A percentile compares a stretch with the other conserved stretches of the same genome.
Conservation (phyloP, 2,888 invertebrate species). For the Drosophila prolongata region DNA sequence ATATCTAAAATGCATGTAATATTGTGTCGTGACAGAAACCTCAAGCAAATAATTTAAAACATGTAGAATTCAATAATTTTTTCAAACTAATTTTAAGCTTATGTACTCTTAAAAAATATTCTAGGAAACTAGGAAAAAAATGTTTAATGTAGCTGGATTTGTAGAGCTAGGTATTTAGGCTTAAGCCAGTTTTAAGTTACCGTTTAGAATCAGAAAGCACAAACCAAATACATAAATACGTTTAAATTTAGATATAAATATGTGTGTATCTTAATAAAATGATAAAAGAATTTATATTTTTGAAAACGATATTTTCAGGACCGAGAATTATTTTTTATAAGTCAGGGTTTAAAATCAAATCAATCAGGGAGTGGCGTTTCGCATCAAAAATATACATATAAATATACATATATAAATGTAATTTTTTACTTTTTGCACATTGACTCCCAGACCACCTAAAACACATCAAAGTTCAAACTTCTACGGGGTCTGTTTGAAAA, state of each 20-base stretch:
- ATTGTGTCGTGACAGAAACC: background rate
- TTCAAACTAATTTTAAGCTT: background rate
- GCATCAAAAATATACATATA: too few species aligned
- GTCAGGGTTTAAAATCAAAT: too few species aligned
- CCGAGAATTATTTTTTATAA: too few species aligned
- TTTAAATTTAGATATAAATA: slow-evolving; percentile 3
- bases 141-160: slow-evolving; percentile 33
- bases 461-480: too few species aligned
- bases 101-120: slow-evolving; percentile 32
- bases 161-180: slow-evolving; percentile 33
- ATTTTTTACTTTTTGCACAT: too few species aligned
- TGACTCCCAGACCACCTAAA: too few species aligned
- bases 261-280: slow-evolving; percentile 24
- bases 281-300: background rate
- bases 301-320: too few species aligned
- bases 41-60: background rate
- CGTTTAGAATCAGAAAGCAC: slow-evolving; percentile 59
- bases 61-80: slow-evolving; percentile 3
- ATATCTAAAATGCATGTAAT: background rate
- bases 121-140: slow-evolving; percentile 53
- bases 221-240: slow-evolving; percentile 57
- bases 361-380: too few species aligned
- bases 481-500: too few species aligned
- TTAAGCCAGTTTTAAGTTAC: slow-evolving; percentile 8
- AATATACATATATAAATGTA: too few species aligned